phyloP scores from a whole-genome alignment of 64 coral and sea anemone genomes.

The Dendrophyllia cribrosa region DNA sequence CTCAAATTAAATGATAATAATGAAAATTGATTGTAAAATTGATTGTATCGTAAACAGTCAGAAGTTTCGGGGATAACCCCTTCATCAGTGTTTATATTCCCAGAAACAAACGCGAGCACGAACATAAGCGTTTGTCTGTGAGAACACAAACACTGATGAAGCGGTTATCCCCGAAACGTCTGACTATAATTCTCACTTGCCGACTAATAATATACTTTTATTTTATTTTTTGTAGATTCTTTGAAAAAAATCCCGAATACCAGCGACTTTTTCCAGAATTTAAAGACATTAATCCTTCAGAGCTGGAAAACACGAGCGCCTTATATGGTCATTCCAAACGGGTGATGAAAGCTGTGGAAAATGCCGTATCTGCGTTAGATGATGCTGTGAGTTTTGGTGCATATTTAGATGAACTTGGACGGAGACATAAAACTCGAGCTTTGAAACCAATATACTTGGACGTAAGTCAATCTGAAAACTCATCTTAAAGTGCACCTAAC shows the following conservation, averaged over 20 bases:
- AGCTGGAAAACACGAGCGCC: slow-evolving; percentile 81
- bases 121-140: no score
- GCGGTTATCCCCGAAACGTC: no score
- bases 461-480: slow-evolving; percentile 6
- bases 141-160: no score
- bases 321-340: slow-evolving; percentile 88
- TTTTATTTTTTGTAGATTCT: slow-evolving; percentile 63
- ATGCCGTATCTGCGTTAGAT: slow-evolving; percentile 78
- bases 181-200: no score
- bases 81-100: no score
- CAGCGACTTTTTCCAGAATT: slow-evolving; percentile 91
- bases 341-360: slow-evolving; percentile 91
- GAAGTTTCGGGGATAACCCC: no score
- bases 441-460: slow-evolving; percentile 79
- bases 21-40: no score
- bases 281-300: slow-evolving; percentile 63
- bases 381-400: slow-evolving; percentile 70
- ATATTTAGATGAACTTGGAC: slow-evolving; percentile 82
- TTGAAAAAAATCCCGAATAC: slow-evolving; percentile 83
- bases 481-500: no score
- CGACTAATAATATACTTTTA: neutral
- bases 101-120: no score
- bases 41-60: no score
- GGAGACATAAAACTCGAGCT: slow-evolving; percentile 68
- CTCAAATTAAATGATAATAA: no score